Evolutionary conservation across 2,888 invertebrate species (phyloP), one percentile per base, ranked within the genome.

Genomic region (Ferrisia virgata): DNA sequence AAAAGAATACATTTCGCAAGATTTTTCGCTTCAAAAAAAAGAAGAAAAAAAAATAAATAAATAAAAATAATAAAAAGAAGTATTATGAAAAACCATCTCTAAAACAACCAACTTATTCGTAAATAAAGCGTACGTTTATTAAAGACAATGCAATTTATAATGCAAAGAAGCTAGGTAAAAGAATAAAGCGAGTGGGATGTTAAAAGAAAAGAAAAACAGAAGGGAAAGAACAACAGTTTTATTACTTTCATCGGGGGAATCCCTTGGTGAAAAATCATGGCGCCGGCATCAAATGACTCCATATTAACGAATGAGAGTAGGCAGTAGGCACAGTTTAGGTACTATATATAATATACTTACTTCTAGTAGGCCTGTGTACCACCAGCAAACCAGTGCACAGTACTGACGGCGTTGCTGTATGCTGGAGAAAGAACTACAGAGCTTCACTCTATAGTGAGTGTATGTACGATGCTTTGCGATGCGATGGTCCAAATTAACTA

Each of bases 261-360:
- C 64, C 64, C 64, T 28, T 64, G 64, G 64, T 64, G 64, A 64
- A 64, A 64, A 64, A 64, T 64, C 64, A 64, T 64, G 64, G 64
- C 64, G 64, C 64, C 64, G 64, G 28, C 31, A 64, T 64, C 64
- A 64, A 28, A 64, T 64, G 64, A 64, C 64, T 64, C 64, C 28
- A 64, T 64, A 64, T 64, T 64, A 64, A 64, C 64, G 64, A 18
- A 15, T n/a, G n/a, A n/a, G n/a, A n/a, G n/a, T n/a, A n/a, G n/a
- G 13, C 43, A 28, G 11, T 64, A 53, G 53, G 53, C 53, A 22
- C 53, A 53, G 53, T 58, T 58, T 58, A 58, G 25, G 58, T 58
- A 58, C 18, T 2, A 3, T n/a, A 22, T 28, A 64, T 22, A 39
- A 39, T 25, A 9, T 28, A 25, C 64, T 18, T 18, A 53, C n/a